phyloP scores from a whole-genome alignment of 2,797 vertebrate species.

The Gymnothorax reevesii region DNA sequence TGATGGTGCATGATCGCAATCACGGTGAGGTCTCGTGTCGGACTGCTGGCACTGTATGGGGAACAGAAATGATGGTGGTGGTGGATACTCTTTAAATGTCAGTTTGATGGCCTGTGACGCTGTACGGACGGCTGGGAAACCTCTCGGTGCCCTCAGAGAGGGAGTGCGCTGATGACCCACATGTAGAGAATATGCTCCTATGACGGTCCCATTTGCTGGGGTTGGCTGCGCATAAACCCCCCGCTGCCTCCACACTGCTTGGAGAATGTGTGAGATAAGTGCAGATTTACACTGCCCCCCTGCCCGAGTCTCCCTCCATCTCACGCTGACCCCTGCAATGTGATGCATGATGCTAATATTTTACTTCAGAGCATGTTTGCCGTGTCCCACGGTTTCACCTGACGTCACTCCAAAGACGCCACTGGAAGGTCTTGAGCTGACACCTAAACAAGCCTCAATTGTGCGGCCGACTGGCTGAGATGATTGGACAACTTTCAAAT shows the following conservation, averaged over 20 bases:
- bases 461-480: not conserved
- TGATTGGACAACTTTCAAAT: not conserved
- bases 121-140: not conserved
- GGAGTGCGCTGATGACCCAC: not conserved
- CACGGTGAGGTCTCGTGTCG: not conserved
- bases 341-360: not conserved
- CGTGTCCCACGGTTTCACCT: not conserved
- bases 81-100: not conserved
- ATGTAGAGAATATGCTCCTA: not conserved
- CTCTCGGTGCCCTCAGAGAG: not conserved
- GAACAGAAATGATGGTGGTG: not conserved
- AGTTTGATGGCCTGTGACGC: not conserved
- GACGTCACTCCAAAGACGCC: not conserved
- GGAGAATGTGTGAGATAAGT: not conserved
- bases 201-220: not conserved
- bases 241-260: not conserved
- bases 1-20: not conserved
- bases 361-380: not conserved
- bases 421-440: not conserved
- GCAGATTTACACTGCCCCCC: not conserved
- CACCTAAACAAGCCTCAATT: not conserved
- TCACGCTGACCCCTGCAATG: not conserved
- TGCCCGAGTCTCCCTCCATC: not conserved
- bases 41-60: not conserved
- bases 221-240: not conserved